Base-by-base conservation (phyloP, 2,888 invertebrate genomes). In the Mycalesis mineus region DNA sequence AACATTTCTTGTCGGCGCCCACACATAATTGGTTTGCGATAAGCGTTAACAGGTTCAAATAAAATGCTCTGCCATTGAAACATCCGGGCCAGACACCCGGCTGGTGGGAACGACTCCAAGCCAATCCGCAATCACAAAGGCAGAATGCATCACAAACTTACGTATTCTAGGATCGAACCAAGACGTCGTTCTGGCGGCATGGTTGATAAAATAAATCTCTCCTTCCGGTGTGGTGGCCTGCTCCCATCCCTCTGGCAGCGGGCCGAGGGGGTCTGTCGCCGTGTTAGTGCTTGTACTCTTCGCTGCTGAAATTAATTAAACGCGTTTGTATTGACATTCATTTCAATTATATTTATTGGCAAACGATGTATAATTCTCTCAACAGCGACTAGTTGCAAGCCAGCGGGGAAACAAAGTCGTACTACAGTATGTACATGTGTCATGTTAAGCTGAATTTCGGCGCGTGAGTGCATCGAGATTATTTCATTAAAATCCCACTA, bases 121-220 rank as follows among this genome's bases (percentile, higher is more conserved):
- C n/a, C n/a, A n/a, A n/a, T n/a, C 3, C 44, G 47, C 53, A 44
- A 7, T 17, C n/a, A 45, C 41, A 56, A 45, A 7, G 29, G 14
- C 53, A 49, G 22, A 8, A 14, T 15, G 22, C 14, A 52, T 39
- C 65, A n/a, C n/a, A n/a, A 76, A 95, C 96, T 95, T 93, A 97
- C 53, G 53, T 53, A 53, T 53, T 53, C 53, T 44, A 74, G 98
- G 98, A 91, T 98, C 98, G 91, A 97, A 97, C 98, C 98, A 98
- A 76, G 97, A 97, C 67, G 98, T 98, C 76, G 97, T 97, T 88
- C 97, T 94, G 68, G 96, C 95, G 83, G 95, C 94, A 89, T 97
- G 97, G 91, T 97, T 97, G 89, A 97, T 92, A 89, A 96, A 96
- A 91, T 96, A 96, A 73, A 94, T 92, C 88, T 96, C 96, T 72